Evolutionary conservation across 2,888 invertebrate species (phyloP).

Genomic region (Apantesis nais): DNA sequence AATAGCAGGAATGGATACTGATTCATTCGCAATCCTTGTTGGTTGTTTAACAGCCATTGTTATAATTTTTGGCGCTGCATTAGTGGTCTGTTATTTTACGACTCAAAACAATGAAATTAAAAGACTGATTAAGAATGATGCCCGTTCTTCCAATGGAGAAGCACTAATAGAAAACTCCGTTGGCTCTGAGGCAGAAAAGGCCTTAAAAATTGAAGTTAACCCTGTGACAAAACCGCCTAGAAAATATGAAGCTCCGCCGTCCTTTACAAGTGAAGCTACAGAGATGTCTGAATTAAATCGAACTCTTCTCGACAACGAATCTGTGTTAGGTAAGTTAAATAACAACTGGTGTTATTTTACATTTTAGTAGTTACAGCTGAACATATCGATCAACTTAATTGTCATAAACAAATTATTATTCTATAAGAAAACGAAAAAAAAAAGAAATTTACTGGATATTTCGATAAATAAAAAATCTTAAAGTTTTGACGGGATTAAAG

Average conservation of each 20-base stretch:
- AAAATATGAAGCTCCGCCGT: conserved; percentile 88
- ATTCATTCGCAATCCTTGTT: conserved; percentile 83
- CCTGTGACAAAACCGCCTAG: conserved; percentile 93
- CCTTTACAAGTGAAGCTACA: conserved; percentile 88
- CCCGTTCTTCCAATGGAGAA: conserved; percentile 87
- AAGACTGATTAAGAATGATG: conserved; percentile 87
- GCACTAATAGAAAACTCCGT: conserved; percentile 90
- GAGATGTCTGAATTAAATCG: conserved; percentile 93
- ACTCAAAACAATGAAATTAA: conserved; percentile 80
- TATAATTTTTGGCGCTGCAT: conserved; percentile 77
- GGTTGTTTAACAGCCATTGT: conserved; percentile 78
- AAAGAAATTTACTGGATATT: background rate
- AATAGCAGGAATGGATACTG: conserved; percentile 79
- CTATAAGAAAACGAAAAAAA: background rate
- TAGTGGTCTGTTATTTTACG: conserved; percentile 84
- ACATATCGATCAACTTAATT: background rate
- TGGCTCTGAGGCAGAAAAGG: conserved; percentile 92
- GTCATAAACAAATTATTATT: no score
- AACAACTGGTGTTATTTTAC: background rate
- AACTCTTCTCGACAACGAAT: conserved; percentile 91
- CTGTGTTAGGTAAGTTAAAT: conserved; percentile 87
- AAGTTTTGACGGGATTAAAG: background rate
- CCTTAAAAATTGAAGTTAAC: conserved; percentile 92
- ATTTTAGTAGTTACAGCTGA: background rate
- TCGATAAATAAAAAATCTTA: background rate